Percentiles rank a stretch among this genome's conserved stretches.
These are phyloP conservation scores for Adrianichthys oophorus DNA, from an alignment of 2,797 vertebrate species.

Conservation along the genomic window DNA sequence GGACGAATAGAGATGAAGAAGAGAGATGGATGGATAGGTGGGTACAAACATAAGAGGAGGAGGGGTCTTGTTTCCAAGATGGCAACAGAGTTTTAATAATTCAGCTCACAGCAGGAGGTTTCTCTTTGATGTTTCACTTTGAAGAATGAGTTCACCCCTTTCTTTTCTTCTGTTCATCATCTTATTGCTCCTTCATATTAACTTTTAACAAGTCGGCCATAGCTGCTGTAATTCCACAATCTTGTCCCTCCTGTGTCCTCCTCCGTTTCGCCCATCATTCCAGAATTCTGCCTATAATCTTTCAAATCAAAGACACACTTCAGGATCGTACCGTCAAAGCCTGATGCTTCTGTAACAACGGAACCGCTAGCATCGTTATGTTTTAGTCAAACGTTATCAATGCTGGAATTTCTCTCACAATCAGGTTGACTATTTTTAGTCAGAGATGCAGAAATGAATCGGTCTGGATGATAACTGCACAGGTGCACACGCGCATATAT, in stretches of 20 bases:
- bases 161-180: constrained; percentile 20
- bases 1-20: background rate
- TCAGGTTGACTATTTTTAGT: too few species aligned
- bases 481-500: too few species aligned
- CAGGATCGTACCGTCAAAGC: too few species aligned
- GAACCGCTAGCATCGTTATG: too few species aligned
- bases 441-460: too few species aligned
- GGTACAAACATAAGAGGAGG: constrained; percentile 4
- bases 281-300: too few species aligned
- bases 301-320: too few species aligned
- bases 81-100: constrained; percentile 54
- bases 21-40: constrained; percentile 1
- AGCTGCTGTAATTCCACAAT: background rate
- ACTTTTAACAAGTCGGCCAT: constrained; percentile 6
- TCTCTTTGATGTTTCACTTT: constrained; percentile 63
- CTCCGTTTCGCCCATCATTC: background rate
- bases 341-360: too few species aligned
- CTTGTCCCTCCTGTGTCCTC: background rate
- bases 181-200: constrained; percentile 19
- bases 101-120: constrained; percentile 54
- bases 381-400: too few species aligned
- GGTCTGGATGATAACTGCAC: too few species aligned
- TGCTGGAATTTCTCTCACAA: too few species aligned
- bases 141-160: constrained; percentile 43
- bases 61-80: constrained; percentile 30